Evolutionary conservation across 2,113 vertebrate species (phyloP).

Genomic region (Elephantulus edwardii): DNA sequence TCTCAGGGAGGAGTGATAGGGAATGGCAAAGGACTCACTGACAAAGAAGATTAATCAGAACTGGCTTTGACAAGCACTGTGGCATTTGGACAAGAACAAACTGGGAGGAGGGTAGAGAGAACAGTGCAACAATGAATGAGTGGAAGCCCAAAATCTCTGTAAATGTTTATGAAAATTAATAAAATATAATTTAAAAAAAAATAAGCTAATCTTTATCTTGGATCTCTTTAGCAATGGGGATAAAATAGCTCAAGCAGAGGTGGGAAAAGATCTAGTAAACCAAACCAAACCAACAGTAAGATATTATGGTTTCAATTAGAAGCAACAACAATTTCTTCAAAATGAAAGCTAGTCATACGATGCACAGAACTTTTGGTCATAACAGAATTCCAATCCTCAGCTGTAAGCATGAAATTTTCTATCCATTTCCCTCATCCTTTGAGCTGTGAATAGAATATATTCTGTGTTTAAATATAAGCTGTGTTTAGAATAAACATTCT

Average conservation of each 20-base stretch:
- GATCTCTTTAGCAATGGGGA: not conserved
- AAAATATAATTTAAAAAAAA: too few species aligned
- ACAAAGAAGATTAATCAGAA: too few species aligned
- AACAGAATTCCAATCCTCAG: conserved; percentile 21
- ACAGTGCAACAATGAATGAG: too few species aligned
- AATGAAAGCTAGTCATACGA: conserved; percentile 33
- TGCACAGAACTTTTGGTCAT: conserved; percentile 34
- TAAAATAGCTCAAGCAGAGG: not conserved
- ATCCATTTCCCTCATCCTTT: not conserved
- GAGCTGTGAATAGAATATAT: too few species aligned
- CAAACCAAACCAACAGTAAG: conserved; percentile 37
- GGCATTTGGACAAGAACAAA: too few species aligned
- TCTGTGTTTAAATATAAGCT: too few species aligned
- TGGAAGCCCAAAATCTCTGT: too few species aligned
- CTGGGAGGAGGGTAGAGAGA: too few species aligned
- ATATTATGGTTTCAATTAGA: conserved; percentile 13
- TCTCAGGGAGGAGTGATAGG: too few species aligned
- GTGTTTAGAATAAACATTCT: conserved; percentile 45
- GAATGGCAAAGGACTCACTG: too few species aligned
- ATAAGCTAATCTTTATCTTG: not conserved
- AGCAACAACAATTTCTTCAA: conserved; percentile 11
- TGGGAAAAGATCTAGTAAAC: conserved; percentile 6
- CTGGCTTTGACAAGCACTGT: too few species aligned
- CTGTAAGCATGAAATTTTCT: conserved; percentile 3
- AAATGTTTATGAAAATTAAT: too few species aligned